A percentile compares a stretch with the other conserved stretches of the same genome.
Conservation (phyloP, 2,888 invertebrate genomes). For the Hoplodrina blanda region DNA sequence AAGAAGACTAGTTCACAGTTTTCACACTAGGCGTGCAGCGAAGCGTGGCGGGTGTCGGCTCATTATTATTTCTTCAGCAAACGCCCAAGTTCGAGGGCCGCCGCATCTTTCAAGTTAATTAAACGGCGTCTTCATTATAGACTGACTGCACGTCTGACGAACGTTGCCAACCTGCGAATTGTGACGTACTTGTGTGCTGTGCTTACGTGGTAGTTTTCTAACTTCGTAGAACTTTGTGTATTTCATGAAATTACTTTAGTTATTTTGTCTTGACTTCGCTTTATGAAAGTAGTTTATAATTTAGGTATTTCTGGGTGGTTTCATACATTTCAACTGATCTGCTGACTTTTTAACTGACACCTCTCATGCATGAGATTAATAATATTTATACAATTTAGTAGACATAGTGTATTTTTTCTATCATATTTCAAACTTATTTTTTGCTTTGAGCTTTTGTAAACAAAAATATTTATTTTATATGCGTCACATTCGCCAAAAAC, state of each 20-base stretch:
- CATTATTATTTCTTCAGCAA: constrained; percentile 81
- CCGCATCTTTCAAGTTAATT: constrained; percentile 85
- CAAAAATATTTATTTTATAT: too few relatives aligned
- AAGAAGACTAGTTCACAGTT: constrained; percentile 61
- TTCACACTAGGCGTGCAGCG: constrained; percentile 59
- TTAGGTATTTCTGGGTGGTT: neutral
- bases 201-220: constrained; percentile 25
- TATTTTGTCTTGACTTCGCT: constrained; percentile 2
- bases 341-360: too few relatives aligned
- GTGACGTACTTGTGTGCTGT: constrained; percentile 24
- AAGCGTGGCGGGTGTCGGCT: constrained; percentile 63
- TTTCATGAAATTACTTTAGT: constrained; percentile 23
- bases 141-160: constrained; percentile 60
- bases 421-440: too few relatives aligned
- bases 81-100: constrained; percentile 75
- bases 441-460: too few relatives aligned
- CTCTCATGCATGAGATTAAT: too few relatives aligned
- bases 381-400: too few relatives aligned
- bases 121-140: constrained; percentile 86
- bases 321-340: neutral
- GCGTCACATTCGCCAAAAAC: too few relatives aligned
- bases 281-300: constrained; percentile 7
- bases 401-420: too few relatives aligned
- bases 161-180: constrained; percentile 51
- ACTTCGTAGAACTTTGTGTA: constrained; percentile 22